These are phyloP conservation scores for Tragulus kanchil DNA, from an alignment of 2,113 vertebrate genomes.

Conservation along the genomic window DNA sequence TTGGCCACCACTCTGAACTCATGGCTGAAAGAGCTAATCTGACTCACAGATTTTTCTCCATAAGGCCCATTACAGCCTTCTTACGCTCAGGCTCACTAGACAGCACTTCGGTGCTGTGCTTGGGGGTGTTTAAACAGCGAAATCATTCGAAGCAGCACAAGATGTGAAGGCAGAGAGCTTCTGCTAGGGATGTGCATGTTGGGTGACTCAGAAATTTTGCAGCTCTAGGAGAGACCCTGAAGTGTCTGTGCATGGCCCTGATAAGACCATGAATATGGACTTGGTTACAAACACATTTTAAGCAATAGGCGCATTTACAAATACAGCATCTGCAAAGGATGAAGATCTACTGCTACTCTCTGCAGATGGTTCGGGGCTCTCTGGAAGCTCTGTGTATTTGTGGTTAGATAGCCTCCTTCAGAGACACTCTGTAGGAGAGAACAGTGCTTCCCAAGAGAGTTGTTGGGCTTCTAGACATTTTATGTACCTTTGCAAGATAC, in stretches of 20 bases:
- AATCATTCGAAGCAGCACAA: neutral
- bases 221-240: neutral
- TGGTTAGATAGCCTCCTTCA: neutral
- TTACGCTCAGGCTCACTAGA: neutral
- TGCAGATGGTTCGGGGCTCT: neutral
- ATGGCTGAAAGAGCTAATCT: neutral
- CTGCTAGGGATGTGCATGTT: neutral
- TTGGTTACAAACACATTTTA: neutral
- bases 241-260: neutral
- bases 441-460: neutral
- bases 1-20: neutral
- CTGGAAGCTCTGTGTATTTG: constrained; percentile 23
- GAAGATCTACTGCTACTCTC: neutral
- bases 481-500: constrained; percentile 44
- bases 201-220: neutral
- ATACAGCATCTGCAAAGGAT: neutral
- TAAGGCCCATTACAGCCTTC: neutral
- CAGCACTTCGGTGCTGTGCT: neutral
- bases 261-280: neutral
- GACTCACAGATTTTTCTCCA: neutral
- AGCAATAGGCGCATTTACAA: neutral
- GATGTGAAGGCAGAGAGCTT: neutral
- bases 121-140: neutral
- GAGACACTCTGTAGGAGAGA: neutral
- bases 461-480: neutral